Percentiles rank a stretch among this genome's conserved stretches.
phyloP scores from a whole-genome alignment of 35 echinoderm and acorn worm genomes.

The Ophiothrix spiculata region DNA sequence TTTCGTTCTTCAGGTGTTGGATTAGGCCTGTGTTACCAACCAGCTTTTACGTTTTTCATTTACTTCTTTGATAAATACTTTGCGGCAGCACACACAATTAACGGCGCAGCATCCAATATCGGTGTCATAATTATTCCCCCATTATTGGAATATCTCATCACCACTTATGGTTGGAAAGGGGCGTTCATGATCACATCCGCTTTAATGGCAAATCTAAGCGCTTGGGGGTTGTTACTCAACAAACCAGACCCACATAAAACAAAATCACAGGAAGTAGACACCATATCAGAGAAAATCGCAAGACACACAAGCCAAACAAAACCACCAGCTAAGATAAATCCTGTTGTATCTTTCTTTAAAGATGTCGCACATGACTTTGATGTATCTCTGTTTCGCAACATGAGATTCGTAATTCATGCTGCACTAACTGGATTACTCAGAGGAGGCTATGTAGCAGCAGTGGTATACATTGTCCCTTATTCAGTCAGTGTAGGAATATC shows the following conservation, averaged over 20 bases:
- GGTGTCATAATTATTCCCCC: background rate
- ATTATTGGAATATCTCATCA: background rate
- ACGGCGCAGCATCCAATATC: background rate
- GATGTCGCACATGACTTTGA: background rate
- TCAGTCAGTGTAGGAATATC: background rate
- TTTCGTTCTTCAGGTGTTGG: background rate
- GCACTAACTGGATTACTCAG: background rate
- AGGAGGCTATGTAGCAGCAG: background rate
- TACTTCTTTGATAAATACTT: background rate
- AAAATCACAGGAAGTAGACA: too few relatives aligned
- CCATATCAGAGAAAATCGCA: too few relatives aligned
- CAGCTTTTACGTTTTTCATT: background rate
- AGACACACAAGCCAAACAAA: too few relatives aligned
- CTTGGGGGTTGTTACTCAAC: too few relatives aligned
- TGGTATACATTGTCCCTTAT: background rate
- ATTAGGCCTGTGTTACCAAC: background rate
- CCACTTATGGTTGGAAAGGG: background rate
- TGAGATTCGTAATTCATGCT: background rate
- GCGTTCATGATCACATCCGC: background rate
- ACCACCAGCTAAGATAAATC: too few relatives aligned
- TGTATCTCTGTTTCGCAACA: background rate
- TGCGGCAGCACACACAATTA: background rate
- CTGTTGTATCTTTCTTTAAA: too few relatives aligned
- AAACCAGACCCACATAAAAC: too few relatives aligned
- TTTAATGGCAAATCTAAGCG: background rate